phyloP scores from a whole-genome alignment of 1,140 invertebrate genomes.

The Xylocopa sonorina region DNA sequence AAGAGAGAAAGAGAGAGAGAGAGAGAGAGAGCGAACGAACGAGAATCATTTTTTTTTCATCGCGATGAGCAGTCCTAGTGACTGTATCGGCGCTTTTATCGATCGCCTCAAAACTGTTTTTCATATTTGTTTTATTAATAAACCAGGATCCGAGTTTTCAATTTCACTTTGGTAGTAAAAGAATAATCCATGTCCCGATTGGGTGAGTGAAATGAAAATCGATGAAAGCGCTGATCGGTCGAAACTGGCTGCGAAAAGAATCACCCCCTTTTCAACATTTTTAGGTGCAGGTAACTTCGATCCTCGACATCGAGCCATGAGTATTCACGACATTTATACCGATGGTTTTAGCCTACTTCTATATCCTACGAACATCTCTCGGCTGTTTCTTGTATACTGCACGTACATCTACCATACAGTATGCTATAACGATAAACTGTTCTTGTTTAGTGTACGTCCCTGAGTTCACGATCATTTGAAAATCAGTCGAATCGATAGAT shows the following conservation, averaged over 20 bases:
- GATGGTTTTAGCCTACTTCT: no score
- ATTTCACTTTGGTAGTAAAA: no score
- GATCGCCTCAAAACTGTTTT: neutral
- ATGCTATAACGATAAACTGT: no score
- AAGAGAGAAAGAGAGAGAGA: slow-evolving; percentile 13
- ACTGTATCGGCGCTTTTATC: slow-evolving; percentile 4
- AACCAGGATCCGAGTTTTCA: no score
- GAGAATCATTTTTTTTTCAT: slow-evolving; percentile 25
- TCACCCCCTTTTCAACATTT: neutral
- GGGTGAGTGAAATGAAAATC: neutral
- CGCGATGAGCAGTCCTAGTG: slow-evolving; percentile 24
- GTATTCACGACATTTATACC: neutral
- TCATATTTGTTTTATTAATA: neutral
- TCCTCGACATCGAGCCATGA: slow-evolving; percentile 5
- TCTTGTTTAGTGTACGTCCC: no score
- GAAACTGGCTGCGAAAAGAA: neutral
- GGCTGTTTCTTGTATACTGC: no score
- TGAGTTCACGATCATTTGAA: no score
- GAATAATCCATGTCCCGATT: neutral
- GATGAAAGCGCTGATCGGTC: neutral
- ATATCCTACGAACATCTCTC: no score
- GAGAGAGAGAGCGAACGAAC: slow-evolving; percentile 25
- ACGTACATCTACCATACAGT: no score
- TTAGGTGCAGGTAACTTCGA: slow-evolving; percentile 17
- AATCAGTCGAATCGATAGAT: no score